Evolutionary conservation across 2,113 vertebrate species (phyloP), one percentile per base, ranked within the genome.

Genomic region (Theristicus caerulescens): DNA sequence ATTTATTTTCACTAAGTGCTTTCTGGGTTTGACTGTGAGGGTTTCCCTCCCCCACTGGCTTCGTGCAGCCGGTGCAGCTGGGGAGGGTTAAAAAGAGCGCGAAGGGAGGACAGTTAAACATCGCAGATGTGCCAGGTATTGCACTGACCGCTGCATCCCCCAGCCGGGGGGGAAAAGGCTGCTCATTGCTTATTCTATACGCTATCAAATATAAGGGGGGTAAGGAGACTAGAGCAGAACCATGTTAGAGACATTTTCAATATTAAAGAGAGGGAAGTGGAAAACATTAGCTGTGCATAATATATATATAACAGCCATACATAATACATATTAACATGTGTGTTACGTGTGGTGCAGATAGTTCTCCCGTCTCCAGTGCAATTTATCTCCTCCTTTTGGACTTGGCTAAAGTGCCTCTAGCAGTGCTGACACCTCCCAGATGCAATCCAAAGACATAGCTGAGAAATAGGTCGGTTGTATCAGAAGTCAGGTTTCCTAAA

Each of bases 51-150:
- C 42, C 36, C 18, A 7, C 66, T 58, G 29, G 17, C 49, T 52
- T n/a, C 52, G 3, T 10, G 40, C 40, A 42, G 40, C 40, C 13
- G 40, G 40, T 82, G 67, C 46, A 55, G 51, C 36, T 86, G 55
- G 46, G 38, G 42, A 58, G n/a, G 22, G 49, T 38, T 93, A 58
- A 72, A 71, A 67, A 47, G 26, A 76, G 52, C 1, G 0, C 5
- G 55, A 44, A 44, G 66, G 67, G 58, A 77, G 51, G 46, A n/a
- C 24, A 27, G 73, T 40, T 46, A 11, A 61, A 62, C 9, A 2
- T 29, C 3, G 6, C 32, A 73, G 42, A 27, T 5, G 4, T 34
- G 22, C 4, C 0, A 0, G 18, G 5, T 44, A 3, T 57, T 1
- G 3, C 24, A 7, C 34, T 8, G n/a, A 11, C 57, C 52, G 32